Percentiles rank a stretch among this genome's conserved stretches.
Evolutionary conservation across 2,113 vertebrate genomes (phyloP).

Genomic region (Oncorhynchus mykiss): DNA sequence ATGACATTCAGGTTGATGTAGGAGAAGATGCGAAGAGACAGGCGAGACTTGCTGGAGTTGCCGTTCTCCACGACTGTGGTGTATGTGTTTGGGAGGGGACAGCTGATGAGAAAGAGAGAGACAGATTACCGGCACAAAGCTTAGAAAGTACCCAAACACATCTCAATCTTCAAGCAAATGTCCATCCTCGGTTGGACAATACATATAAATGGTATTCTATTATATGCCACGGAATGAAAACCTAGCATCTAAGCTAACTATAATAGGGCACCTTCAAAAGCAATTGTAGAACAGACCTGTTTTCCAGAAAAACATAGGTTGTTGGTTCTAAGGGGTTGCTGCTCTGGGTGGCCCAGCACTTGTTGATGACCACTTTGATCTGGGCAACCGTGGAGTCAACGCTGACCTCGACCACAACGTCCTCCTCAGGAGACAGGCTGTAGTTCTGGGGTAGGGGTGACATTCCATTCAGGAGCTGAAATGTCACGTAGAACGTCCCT

Average conservation of each 20-base stretch:
- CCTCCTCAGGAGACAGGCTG: conserved; percentile 75
- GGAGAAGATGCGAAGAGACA: conserved; percentile 84
- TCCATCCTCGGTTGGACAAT: too few relatives aligned
- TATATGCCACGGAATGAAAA: too few relatives aligned
- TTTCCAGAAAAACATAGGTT: conserved; percentile 76
- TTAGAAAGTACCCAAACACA: too few relatives aligned
- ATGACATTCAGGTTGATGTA: conserved; percentile 78
- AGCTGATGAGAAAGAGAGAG: conserved; percentile 69
- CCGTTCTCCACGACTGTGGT: conserved; percentile 83
- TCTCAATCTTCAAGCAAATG: too few relatives aligned
- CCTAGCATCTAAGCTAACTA: background rate
- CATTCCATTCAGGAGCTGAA: conserved; percentile 80
- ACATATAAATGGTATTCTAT: too few relatives aligned
- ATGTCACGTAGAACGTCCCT: conserved; percentile 77
- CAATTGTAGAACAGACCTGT: conserved; percentile 70
- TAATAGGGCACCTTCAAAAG: background rate
- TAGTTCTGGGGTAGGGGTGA: conserved; percentile 77
- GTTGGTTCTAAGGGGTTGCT: conserved; percentile 58
- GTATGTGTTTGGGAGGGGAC: conserved; percentile 68
- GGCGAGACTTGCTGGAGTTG: conserved; percentile 77
- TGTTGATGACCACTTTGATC: conserved; percentile 81
- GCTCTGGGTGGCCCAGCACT: conserved; percentile 87
- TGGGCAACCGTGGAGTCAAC: conserved; percentile 73
- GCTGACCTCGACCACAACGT: conserved; percentile 80
- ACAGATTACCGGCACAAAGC: background rate